Evolutionary conservation across 2,113 vertebrate species (phyloP), one percentile per base, ranked within the genome.

Genomic region (Phalacrocorax pelagicus): DNA sequence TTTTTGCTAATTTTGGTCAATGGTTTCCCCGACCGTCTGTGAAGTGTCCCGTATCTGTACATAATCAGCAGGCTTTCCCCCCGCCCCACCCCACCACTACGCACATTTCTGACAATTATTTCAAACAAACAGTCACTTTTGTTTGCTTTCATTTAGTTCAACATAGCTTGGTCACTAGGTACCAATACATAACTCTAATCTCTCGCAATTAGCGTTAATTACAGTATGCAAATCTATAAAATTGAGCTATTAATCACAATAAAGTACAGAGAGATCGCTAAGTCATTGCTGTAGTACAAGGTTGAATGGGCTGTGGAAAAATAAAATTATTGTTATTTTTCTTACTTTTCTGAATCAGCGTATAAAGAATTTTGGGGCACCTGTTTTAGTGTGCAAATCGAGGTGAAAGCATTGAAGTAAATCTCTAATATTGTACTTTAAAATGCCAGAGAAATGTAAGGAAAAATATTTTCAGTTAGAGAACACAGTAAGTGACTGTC

Each of bases 211-310:
- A 95, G 46, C 21, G 4, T 65, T 95, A 70, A 89, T 85, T 92
- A 88, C 11, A 84, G 36, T 71, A 57, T 5, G 21, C 30, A 12
- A 91, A 92, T 89, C 89, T 88, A 51, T 83, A 95, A 96, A 90
- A 96, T 51, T 93, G 85, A 91, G 87, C 52, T 87, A 88, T 92
- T 71, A 52, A 86, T 95, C 95, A 86, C n/a, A 58, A 66, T 65
- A 81, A 86, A 94, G 44, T 81, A 91, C 67, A 82, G 81, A 91
- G 71, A 65, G 57, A 75, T 87, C 72, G 21, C 44, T 47, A 16
- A 36, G 26, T 71, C 40, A 49, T 38, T 92, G 44, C 78, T 94
- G 86, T 70, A 84, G 61, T 69, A 72, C 30, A 81, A 57, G 36
- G 63, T 23, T 55, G 34, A 27, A 83, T 11, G 63, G 57, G 59